phyloP scores from a whole-genome alignment of 2,113 vertebrate genomes.

The Otus sunia region DNA sequence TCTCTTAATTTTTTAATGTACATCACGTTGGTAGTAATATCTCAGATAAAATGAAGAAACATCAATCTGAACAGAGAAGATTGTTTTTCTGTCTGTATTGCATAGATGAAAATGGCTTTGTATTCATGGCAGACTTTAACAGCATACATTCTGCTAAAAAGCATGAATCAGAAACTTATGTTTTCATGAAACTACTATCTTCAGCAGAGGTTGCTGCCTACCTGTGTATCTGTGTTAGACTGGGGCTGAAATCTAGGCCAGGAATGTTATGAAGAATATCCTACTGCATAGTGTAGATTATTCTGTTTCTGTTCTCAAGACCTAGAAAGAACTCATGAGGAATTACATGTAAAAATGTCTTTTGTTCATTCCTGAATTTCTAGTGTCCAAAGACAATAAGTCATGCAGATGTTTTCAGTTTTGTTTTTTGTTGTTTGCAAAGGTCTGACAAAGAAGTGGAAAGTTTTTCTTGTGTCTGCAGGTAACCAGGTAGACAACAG shows the following conservation, averaged over 20 bases:
- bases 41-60: neutral
- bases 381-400: neutral
- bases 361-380: neutral
- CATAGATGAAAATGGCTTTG: neutral
- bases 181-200: neutral
- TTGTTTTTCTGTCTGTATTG: neutral
- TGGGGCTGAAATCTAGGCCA: neutral
- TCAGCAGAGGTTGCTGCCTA: neutral
- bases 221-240: neutral
- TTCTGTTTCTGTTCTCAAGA: neutral
- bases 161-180: rapidly evolving
- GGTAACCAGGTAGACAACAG: rapidly evolving
- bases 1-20: neutral
- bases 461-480: neutral
- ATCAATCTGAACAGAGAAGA: neutral
- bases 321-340: neutral
- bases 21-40: neutral
- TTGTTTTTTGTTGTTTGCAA: neutral
- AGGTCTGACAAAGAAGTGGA: neutral
- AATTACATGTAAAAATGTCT: neutral
- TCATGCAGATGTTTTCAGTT: neutral
- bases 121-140: neutral
- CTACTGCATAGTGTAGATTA: neutral
- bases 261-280: neutral
- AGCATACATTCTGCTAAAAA: neutral